These are phyloP conservation scores for Lasioglossum figueresi DNA, from an alignment of 2,888 invertebrate species.

Conservation along the genomic window DNA sequence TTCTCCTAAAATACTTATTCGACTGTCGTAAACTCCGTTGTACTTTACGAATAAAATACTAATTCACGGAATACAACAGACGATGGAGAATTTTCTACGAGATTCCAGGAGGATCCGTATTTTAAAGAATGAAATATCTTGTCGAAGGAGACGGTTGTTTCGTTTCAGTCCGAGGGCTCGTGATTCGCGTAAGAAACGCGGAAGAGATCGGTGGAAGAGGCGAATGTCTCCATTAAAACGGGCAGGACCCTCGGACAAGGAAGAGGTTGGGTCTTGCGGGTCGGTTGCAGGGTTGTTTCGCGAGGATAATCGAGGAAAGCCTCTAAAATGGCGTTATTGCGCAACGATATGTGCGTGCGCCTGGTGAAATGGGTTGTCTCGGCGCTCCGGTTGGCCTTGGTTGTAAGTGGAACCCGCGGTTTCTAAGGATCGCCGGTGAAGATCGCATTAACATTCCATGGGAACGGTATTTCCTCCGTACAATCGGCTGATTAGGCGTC, in stretches of 20 bases:
- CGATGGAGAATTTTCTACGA: neutral
- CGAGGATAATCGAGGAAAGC: constrained; percentile 59
- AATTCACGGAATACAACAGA: too few species aligned
- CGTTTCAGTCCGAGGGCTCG: neutral
- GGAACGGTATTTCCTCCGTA: constrained; percentile 81
- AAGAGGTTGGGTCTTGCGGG: constrained; percentile 22
- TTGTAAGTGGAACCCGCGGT: constrained; percentile 47
- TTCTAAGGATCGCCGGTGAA: constrained; percentile 58
- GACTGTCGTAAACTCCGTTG: too few species aligned
- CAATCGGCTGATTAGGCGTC: constrained; percentile 77
- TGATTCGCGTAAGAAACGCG: constrained; percentile 46
- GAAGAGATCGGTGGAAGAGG: constrained; percentile 55
- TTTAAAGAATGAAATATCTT: neutral
- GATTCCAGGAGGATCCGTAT: neutral
- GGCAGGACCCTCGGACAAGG: constrained; percentile 23
- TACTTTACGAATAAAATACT: too few species aligned
- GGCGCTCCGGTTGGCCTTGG: constrained; percentile 25
- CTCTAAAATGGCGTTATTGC: constrained; percentile 68
- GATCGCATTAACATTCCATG: constrained; percentile 83
- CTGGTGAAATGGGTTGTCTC: constrained; percentile 59
- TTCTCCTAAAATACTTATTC: too few species aligned
- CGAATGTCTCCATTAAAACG: constrained; percentile 62
- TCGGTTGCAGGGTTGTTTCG: constrained; percentile 24
- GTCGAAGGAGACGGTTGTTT: neutral
- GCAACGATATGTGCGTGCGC: constrained; percentile 77